phyloP scores from a whole-genome alignment of 2,888 invertebrate species.

The Venusia cambrica region DNA sequence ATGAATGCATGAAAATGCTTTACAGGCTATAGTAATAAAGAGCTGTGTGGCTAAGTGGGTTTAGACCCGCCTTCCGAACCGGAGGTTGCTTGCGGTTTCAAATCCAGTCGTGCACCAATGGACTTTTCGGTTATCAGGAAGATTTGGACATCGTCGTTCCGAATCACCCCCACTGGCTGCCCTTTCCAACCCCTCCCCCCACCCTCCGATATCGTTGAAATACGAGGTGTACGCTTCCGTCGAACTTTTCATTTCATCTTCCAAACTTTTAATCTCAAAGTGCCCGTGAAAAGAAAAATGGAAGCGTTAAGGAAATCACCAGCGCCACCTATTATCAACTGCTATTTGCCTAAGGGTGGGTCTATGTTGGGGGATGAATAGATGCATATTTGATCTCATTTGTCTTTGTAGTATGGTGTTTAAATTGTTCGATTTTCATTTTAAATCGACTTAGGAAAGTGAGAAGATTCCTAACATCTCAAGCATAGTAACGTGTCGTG shows the following conservation, averaged over 20 bases:
- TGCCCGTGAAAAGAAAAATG: slow-evolving; percentile 80
- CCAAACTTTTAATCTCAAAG: slow-evolving; percentile 79
- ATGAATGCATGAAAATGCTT: too few relatives aligned
- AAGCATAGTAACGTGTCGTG: too few relatives aligned
- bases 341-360: slow-evolving; percentile 27
- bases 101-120: too few relatives aligned
- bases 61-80: too few relatives aligned
- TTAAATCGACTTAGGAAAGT: too few relatives aligned
- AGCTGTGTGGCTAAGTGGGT: too few relatives aligned
- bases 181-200: too few relatives aligned
- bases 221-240: slow-evolving; percentile 46
- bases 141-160: too few relatives aligned
- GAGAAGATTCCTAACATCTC: too few relatives aligned
- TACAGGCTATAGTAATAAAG: too few relatives aligned
- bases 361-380: slow-evolving; percentile 6
- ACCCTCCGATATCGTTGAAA: slow-evolving; percentile 22
- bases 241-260: slow-evolving; percentile 75
- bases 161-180: slow-evolving; percentile 18
- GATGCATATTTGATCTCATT: not conserved
- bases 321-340: slow-evolving; percentile 78
- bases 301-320: slow-evolving; percentile 74
- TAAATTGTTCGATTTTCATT: not conserved
- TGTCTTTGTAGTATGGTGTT: not conserved
- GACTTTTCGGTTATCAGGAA: too few relatives aligned
- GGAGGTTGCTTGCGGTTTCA: too few relatives aligned